phyloP scores from a whole-genome alignment of 2,888 invertebrate species.

The Pammene fasciana region DNA sequence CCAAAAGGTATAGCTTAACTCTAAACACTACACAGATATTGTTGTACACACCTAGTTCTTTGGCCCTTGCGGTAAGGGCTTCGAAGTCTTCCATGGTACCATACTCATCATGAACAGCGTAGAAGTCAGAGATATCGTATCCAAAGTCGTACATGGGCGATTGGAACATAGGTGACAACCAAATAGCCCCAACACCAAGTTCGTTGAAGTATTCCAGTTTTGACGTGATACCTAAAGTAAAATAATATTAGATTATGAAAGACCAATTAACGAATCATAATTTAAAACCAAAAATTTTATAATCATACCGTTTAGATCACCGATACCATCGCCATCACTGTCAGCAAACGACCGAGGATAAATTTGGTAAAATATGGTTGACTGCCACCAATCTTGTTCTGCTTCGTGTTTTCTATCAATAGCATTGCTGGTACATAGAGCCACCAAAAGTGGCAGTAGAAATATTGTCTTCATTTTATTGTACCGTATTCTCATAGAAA shows the following conservation, averaged over 20 bases:
- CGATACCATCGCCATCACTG: conserved; percentile 88
- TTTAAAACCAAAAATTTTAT: neutral
- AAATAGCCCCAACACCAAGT: conserved; percentile 86
- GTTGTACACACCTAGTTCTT: conserved; percentile 68
- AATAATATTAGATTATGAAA: neutral
- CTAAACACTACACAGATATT: neutral
- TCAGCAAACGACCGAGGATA: conserved; percentile 91
- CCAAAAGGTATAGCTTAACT: too few species aligned
- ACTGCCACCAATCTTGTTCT: conserved; percentile 88
- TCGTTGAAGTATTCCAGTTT: conserved; percentile 86
- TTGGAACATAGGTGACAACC: conserved; percentile 88
- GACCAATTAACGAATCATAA: neutral
- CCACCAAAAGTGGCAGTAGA: conserved; percentile 56
- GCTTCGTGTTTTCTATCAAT: conserved; percentile 52
- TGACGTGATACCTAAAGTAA: conserved; percentile 80
- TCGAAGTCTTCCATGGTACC: conserved; percentile 89
- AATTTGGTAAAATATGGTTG: conserved; percentile 89
- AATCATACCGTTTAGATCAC: conserved; percentile 80
- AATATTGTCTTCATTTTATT: conserved; percentile 59
- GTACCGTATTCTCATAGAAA: neutral
- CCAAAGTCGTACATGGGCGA: conserved; percentile 92
- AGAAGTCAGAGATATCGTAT: conserved; percentile 90
- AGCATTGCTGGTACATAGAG: conserved; percentile 51
- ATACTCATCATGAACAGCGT: conserved; percentile 86
- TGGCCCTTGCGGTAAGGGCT: conserved; percentile 77